A percentile compares a stretch with the other conserved stretches of the same genome.
phyloP scores from a whole-genome alignment of 2,888 invertebrate genomes.

The Neoitamus cyanurus region DNA sequence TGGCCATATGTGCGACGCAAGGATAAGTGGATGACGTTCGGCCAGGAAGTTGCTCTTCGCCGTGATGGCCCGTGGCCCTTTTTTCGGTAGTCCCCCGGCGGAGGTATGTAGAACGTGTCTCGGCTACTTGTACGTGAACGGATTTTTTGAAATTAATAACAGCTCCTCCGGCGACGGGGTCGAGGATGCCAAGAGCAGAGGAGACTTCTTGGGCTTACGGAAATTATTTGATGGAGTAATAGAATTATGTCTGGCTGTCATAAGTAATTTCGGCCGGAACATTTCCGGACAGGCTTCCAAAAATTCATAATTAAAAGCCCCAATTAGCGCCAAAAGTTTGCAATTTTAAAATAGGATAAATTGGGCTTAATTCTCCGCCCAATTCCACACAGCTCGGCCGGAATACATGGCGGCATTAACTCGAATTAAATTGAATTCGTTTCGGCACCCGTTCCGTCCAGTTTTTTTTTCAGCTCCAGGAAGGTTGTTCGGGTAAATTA shows the following conservation, averaged over 20 bases:
- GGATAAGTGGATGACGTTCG: conserved; percentile 33
- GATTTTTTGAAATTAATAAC: conserved; percentile 46
- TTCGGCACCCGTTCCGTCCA: not conserved
- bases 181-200: not conserved
- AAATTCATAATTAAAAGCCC: conserved; percentile 23
- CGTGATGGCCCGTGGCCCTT: conserved; percentile 39
- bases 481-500: not conserved
- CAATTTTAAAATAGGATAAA: conserved; percentile 20
- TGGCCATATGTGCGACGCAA: conserved; percentile 36
- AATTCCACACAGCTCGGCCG: not conserved
- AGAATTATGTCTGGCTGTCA: conserved; percentile 35
- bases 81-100: conserved; percentile 4
- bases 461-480: not conserved
- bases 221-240: conserved; percentile 43
- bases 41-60: conserved; percentile 33
- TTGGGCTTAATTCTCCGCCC: not conserved
- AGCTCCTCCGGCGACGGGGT: not conserved
- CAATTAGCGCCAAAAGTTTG: conserved; percentile 27
- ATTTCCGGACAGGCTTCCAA: conserved; percentile 12
- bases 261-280: conserved; percentile 13
- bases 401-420: not conserved
- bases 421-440: conserved; percentile 1
- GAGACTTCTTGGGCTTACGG: not conserved
- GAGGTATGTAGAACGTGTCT: conserved; percentile 37
- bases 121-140: conserved; percentile 38